phyloP scores from a whole-genome alignment of 2,888 invertebrate genomes.

The Electrophaes corylata region DNA sequence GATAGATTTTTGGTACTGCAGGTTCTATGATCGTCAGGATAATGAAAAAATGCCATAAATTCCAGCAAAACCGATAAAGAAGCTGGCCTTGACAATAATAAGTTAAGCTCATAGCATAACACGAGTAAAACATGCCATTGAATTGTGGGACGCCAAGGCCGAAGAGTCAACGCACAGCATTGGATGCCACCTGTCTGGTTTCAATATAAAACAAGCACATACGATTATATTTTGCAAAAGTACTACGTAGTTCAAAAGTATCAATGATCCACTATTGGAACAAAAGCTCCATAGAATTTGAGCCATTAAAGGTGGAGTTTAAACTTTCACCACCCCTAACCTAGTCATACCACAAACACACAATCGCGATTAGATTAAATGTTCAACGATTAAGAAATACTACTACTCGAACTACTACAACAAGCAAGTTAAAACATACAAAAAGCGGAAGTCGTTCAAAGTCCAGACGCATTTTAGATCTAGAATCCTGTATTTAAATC shows the following conservation, averaged over 20 bases:
- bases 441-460: too few relatives aligned
- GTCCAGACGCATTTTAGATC: too few relatives aligned
- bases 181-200: constrained; percentile 76
- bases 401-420: too few relatives aligned
- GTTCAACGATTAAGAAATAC: too few relatives aligned
- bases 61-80: constrained; percentile 51
- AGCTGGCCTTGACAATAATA: constrained; percentile 70
- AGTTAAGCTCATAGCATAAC: constrained; percentile 61
- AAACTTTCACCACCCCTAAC: background rate
- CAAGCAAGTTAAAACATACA: too few relatives aligned
- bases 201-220: constrained; percentile 50
- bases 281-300: too few relatives aligned
- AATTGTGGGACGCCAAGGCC: constrained; percentile 73
- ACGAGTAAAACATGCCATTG: constrained; percentile 68
- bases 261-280: background rate
- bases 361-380: too few relatives aligned
- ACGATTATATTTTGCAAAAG: constrained; percentile 49
- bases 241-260: constrained; percentile 21
- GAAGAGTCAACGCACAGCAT: constrained; percentile 74
- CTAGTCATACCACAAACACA: too few relatives aligned
- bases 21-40: background rate
- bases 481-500: too few relatives aligned
- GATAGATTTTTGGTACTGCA: too few relatives aligned
- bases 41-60: constrained; percentile 43
- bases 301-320: background rate